Base-by-base conservation (phyloP, 2,113 vertebrate species). In the Hystrix cristata region DNA sequence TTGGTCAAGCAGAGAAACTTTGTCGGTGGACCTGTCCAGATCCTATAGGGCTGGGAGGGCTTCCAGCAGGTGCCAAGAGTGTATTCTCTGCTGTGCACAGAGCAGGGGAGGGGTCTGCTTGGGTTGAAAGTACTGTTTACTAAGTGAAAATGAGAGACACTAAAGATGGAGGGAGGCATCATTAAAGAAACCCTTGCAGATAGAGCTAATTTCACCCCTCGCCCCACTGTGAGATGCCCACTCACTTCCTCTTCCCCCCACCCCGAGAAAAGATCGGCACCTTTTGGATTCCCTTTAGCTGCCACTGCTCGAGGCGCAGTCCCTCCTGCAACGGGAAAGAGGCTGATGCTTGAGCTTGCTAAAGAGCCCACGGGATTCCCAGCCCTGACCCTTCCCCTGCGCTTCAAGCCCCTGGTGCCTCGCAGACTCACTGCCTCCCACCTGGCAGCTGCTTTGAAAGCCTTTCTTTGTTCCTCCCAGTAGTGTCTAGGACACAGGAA, bases 301-400 rank as follows among this genome's bases (percentile, higher is more conserved):
- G 21, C 21, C 57, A 31, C 13, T 8, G 1, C 31, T 55, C 62
- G 69, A 3, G 4, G 0, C 4, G 12, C 51, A 12, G 0, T 82
- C 27, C 60, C 18, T 93, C 62, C 48, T 7, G 4, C 48, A n/a
- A 0, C 27, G 87, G 38, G 74, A 91, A 15, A 11, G 23, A 78
- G 51, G 9, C 59, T 0, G 7, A 1, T 48, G 34, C 43, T 60
- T 19, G 46, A 83, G 57, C 65, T 29, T 65, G 53, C 72, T 85
- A 25, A 34, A 6, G 85, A 55, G 7, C 57, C 64, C 5, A 0
- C 43, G 31, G 8, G 51, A 8, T 38, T 60, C 71, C 53, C 31
- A 59, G 18, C 34, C 27, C 34, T n/a, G 14, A 55, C 46, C 51
- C 81, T 81, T 87, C 64, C 4, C 69, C 69, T 85, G 8, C 81